Evolutionary conservation across 1,140 invertebrate genomes (phyloP), one percentile per base, ranked within the genome.

Genomic region (Neomicropteryx cornuta): DNA sequence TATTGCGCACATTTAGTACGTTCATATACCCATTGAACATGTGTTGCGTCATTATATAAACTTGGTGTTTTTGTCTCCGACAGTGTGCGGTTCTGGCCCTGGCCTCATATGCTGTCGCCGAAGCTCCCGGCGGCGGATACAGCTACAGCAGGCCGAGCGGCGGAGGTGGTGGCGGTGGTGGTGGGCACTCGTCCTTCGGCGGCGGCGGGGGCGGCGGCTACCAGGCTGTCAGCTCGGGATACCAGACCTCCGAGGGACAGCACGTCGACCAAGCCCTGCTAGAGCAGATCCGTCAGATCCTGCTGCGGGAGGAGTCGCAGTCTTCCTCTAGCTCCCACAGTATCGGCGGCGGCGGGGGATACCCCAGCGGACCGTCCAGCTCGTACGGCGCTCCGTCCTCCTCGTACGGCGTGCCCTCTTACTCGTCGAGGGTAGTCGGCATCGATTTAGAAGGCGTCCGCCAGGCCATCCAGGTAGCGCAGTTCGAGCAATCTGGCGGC

Each of bases 401-500:
- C 33, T 52, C 49, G 27, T 76, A 75, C 53, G 75, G 75, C 35
- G 75, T 68, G 2, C 75, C 75, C 8, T 53, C 57, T 33, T 72
- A 72, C 56, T 52, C 58, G 21, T 58, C 59, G 27, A 71, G 78
- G 37, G 79, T 83, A 19, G 77, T 82, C 35, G 82, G 79, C 36
- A 75, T 83, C 58, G 75, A 80, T 58, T 72, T 84, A 34, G 82
- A 83, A 46, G 78, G 77, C 31, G 76, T 83, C 56, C 77, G 79
- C 51, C 80, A 81, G 45, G 80, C 79, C 43, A 81, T 83, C 60
- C 79, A 82, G 49, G 79, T 83, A 31, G 79, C 79, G 14, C 77
- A 83, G 50, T 82, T 75, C 68, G 69, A 77, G 50, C 52, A 56
- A 16, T 56, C 55, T 19, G 58, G 63, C 27, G 49, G 51, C 37